Evolutionary conservation across 2,888 invertebrate species (phyloP), one percentile per base, ranked within the genome.

Genomic region (Xestia sexstrigata): DNA sequence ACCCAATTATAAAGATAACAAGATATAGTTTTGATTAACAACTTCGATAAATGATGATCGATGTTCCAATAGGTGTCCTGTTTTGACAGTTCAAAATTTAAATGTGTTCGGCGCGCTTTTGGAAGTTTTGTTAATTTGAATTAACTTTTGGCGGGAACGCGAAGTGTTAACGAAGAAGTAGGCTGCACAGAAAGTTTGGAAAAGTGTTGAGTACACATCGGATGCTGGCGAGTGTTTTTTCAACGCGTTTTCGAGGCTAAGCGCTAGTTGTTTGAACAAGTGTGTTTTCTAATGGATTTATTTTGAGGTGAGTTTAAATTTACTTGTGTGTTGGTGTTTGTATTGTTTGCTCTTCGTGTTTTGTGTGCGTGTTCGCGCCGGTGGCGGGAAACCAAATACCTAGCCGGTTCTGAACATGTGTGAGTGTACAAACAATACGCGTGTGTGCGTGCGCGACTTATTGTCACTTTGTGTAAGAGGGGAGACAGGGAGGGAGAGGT

Each of bases 221-320:
- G 94, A 94, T 95, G 94, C 92, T 92, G 91, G 93, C 95, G 93
- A 95, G 95, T 96, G 95, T 96, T 96, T 96, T 96, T 96, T 96
- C 96, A 95, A 95, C 95, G 95, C 95, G 95, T 96, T 96, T 96
- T 96, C 96, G 96, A 96, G 96, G 96, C 96, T 96, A 95, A 96
- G 96, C 96, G 96, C 95, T 96, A 95, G 96, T 95, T 96, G 96
- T 96, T 96, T 96, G 96, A 96, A 96, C 96, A 96, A 96, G 96
- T 96, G 96, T 96, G 96, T 96, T 96, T 96, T 96, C 96, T 96
- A 96, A 96, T 96, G 96, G 96, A 96, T 96, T 96, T 96, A 96
- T 96, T 96, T 96, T 96, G 96, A 96, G 96, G 96, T 96, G 96
- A 96, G 96, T 96, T 96, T 95, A 96, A 96, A 96, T 96, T 96